Base-by-base conservation (phyloP, 2,113 vertebrate species). In the Misgurnus mizolepis region DNA sequence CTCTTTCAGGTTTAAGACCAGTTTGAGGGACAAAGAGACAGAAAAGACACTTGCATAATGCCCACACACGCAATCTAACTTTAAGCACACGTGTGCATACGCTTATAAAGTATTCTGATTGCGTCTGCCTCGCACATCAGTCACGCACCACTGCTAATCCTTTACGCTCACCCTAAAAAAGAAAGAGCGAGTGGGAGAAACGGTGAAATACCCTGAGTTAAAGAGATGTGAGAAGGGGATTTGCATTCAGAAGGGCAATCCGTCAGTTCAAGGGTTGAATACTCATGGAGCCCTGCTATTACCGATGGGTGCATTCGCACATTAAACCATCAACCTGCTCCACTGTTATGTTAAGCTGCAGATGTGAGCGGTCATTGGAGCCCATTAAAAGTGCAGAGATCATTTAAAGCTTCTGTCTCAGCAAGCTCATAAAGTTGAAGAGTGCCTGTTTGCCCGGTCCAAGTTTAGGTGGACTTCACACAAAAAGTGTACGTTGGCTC, bases 101-200 rank as follows among this genome's bases (percentile, higher is more conserved):
- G 40, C 55, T 43, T 60, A 72, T 90, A 85, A 88, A 85, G 84
- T 88, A 91, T 91, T 92, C 89, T 89, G 88, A 91, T 90, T 88
- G 85, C 74, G 78, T 88, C 88, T 89, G 88, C 90, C 84, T 88
- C 86, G 74, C 86, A 86, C 88, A 92, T 92, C 92, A 93, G 90
- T 91, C 88, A 90, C 67, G 77, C 88, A 80, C 78, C 83, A 86
- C 79, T 89, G 90, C 85, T 93, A 92, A 93, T 92, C 91, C 89
- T 89, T 87, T 87, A 71, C 83, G 78, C 84, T 80, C 68, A 82
- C 67, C 39, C 43, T 71, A 70, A 78, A 80, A 72, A 64, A 74
- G 60, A 67, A 53, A 39, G 43, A 58, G 47, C 6, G 50, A 74
- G 56, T 71, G n/a, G 22, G 58, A 34, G 76, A 74, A 53, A 8